Evolutionary conservation across 2,113 vertebrate species (phyloP).

Genomic region (Peromyscus polionotus): DNA sequence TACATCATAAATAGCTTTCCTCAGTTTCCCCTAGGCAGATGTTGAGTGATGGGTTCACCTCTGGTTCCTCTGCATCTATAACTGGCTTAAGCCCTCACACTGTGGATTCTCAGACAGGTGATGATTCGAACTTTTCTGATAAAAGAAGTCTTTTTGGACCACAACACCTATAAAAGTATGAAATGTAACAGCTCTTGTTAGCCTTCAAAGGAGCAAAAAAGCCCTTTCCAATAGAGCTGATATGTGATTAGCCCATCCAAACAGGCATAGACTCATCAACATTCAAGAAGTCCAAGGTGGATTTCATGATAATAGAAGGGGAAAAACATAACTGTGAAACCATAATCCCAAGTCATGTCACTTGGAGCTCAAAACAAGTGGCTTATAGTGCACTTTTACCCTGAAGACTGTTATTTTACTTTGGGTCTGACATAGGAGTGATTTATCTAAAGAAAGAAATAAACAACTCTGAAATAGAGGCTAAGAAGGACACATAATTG

Average conservation of each 20-base stretch:
- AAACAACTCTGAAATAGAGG: too few relatives aligned
- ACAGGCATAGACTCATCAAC: background rate
- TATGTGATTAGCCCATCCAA: accelerated
- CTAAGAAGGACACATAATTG: too few relatives aligned
- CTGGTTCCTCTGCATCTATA: background rate
- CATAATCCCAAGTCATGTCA: background rate
- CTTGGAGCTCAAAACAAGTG: background rate
- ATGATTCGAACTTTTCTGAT: background rate
- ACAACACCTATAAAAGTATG: background rate
- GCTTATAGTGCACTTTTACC: too few relatives aligned
- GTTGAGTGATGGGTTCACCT: background rate
- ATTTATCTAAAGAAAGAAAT: too few relatives aligned
- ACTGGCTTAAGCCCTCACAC: background rate
- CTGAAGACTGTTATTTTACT: too few relatives aligned
- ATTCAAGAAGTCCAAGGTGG: background rate
- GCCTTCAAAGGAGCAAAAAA: background rate
- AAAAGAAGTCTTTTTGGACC: background rate
- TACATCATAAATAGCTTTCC: background rate
- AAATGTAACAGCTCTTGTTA: background rate
- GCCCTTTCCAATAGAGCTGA: background rate
- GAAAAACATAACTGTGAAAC: background rate
- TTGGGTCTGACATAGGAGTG: too few relatives aligned
- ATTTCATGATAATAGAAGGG: background rate
- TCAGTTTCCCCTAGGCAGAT: background rate
- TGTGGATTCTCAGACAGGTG: background rate